Percentiles rank a stretch among this genome's conserved stretches.
Conservation (phyloP, 35 echinoderm and acorn worm genomes). For the Heliocidaris tuberculata region DNA sequence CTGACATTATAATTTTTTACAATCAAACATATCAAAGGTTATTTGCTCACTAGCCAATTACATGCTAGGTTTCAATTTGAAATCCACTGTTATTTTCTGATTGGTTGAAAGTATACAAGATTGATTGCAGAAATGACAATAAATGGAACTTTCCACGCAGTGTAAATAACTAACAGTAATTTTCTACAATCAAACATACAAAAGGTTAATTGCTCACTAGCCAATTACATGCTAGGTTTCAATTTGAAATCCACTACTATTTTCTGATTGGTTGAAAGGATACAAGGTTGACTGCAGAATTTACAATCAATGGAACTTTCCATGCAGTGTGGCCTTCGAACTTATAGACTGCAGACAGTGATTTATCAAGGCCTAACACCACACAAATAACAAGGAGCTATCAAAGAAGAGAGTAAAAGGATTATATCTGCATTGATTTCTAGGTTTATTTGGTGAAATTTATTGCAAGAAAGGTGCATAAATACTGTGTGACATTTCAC, state of each 20-base stretch:
- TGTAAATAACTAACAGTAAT: not conserved
- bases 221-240: no score
- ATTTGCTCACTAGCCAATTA: no score
- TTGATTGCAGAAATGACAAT: not conserved
- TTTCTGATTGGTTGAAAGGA: not conserved
- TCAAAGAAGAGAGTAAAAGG: not conserved
- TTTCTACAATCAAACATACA: no score
- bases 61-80: not conserved
- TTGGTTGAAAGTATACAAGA: not conserved
- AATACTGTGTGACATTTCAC: not conserved
- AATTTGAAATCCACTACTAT: not conserved
- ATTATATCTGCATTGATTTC: not conserved
- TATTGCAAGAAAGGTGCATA: conserved; percentile 5
- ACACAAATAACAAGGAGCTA: not conserved
- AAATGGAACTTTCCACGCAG: not conserved
- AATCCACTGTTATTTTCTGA: not conserved
- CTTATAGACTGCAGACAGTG: not conserved
- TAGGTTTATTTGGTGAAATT: not conserved
- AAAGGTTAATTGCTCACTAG: no score
- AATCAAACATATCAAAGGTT: no score
- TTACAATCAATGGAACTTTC: not conserved
- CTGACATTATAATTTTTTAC: no score
- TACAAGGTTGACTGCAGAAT: not conserved
- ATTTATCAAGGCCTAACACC: not conserved
- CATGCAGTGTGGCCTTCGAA: not conserved